These are phyloP conservation scores for Micronycteris hirsuta DNA, from an alignment of 2,113 vertebrate genomes.

Conservation along the genomic window DNA sequence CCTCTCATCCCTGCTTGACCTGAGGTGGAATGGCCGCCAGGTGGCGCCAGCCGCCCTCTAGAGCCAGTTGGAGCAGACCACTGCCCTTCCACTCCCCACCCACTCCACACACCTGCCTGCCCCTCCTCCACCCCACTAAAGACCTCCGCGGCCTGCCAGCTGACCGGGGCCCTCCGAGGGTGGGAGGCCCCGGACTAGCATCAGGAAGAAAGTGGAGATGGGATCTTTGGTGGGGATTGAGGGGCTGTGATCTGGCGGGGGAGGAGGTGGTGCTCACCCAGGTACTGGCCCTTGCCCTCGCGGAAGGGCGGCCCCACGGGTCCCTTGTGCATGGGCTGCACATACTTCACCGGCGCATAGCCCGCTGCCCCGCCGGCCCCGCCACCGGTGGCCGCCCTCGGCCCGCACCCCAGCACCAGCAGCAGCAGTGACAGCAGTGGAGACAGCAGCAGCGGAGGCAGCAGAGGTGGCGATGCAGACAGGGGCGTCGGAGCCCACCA, in stretches of 20 bases:
- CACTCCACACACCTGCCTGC: background rate
- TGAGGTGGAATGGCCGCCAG: constrained; percentile 10
- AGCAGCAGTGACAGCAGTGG: constrained; percentile 78
- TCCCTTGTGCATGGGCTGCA: constrained; percentile 98
- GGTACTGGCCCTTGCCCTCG: constrained; percentile 97
- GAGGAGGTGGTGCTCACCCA: constrained; percentile 85
- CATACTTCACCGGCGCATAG: constrained; percentile 94
- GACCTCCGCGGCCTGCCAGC: background rate
- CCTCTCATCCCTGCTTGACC: background rate
- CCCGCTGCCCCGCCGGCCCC: constrained; percentile 88
- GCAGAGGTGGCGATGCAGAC: constrained; percentile 72
- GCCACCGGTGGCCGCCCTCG: constrained; percentile 62
- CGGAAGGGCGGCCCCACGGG: constrained; percentile 96
- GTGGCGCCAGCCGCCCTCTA: constrained; percentile 12
- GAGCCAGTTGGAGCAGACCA: background rate
- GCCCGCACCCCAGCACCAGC: constrained; percentile 79
- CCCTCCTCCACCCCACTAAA: background rate
- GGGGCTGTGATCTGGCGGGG: background rate
- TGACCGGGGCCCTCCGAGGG: background rate
- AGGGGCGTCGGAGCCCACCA: constrained; percentile 62
- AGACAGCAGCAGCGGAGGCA: constrained; percentile 65
- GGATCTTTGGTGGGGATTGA: background rate
- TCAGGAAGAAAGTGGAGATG: background rate
- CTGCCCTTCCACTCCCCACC: too few species aligned
- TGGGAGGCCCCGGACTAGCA: background rate